Percentiles rank a stretch among this genome's conserved stretches.
These are phyloP conservation scores for Cichlasoma orientale DNA, from an alignment of 2,797 vertebrate species.

Conservation along the genomic window DNA sequence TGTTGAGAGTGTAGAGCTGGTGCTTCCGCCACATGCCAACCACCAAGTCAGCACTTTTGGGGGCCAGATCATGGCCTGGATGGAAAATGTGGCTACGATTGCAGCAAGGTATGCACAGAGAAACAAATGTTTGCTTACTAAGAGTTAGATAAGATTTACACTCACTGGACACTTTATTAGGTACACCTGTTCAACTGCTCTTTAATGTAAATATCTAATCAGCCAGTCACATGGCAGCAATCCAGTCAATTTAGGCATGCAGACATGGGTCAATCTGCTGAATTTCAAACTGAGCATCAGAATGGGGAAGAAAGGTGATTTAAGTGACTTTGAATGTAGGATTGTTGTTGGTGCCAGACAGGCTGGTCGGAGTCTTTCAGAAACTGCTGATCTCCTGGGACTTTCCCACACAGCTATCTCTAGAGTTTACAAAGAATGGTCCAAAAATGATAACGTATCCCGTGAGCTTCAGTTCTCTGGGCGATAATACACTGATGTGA, in stretches of 20 bases:
- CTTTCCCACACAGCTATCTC: no score
- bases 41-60: slow-evolving; percentile 97
- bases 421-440: neutral
- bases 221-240: no score
- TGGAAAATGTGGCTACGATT: slow-evolving; percentile 97
- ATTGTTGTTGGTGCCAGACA: no score
- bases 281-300: no score
- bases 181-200: neutral
- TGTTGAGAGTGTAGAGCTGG: slow-evolving; percentile 96
- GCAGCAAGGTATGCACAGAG: slow-evolving; percentile 86
- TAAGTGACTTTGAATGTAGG: no score
- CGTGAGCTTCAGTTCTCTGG: neutral
- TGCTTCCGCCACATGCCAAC: slow-evolving; percentile 94
- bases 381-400: neutral
- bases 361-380: no score
- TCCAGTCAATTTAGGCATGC: no score
- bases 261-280: no score
- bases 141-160: fast-evolving
- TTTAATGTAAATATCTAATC: no score
- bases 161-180: neutral
- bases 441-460: neutral
- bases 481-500: no score
- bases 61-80: slow-evolving; percentile 99
- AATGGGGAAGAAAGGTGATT: no score
- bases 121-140: neutral